Base-by-base conservation (phyloP, 2,888 invertebrate genomes). In the Catocala nupta region DNA sequence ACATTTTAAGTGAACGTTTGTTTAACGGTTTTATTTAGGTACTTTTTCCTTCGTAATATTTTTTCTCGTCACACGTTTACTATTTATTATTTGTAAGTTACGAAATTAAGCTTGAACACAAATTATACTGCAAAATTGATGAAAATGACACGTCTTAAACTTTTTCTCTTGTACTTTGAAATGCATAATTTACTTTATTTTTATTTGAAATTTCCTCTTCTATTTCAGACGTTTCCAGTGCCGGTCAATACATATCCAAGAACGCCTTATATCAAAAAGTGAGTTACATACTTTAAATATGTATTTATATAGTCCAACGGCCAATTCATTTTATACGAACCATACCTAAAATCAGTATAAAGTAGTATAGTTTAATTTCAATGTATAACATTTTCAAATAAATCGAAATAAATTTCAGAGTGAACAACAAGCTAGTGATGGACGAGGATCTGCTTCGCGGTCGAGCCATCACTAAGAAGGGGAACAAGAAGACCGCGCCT, bases 201-300 rank as follows among this genome's bases (percentile, higher is more conserved):
- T 3, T 4, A 1, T 25, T 25, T 25, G 25, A 25, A 25, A 25
- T 25, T 25, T 25, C 25, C 25, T 25, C 4, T 25, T 25, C 25
- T 25, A 25, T 62, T 57, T 47, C 86, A 91, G 86, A 87, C 87
- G 5, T 92, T 93, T 63, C 89, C 90, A 0, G 91, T 91, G 3
- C 93, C 94, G 0, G 83, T 92, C 5, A 92, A 86, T 62, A 76
- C 82, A 0, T 93, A 90, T 49, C 94, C 93, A 0, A 79, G 89
- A 9, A 93, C 93, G 1, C 93, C 93, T 0, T 92, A 93, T 44
- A 93, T 94, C 10, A 94, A 94, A 73, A 93, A 92, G 93, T 93
- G 71, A 88, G 90, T n/a, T 51, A 12, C 13, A 44, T 47, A 53
- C 47, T 6, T 12, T 53, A 36, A 5, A n/a, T 36, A 1, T 36